phyloP scores from a whole-genome alignment of 2,113 vertebrate species.

The Phaetusa simplex region DNA sequence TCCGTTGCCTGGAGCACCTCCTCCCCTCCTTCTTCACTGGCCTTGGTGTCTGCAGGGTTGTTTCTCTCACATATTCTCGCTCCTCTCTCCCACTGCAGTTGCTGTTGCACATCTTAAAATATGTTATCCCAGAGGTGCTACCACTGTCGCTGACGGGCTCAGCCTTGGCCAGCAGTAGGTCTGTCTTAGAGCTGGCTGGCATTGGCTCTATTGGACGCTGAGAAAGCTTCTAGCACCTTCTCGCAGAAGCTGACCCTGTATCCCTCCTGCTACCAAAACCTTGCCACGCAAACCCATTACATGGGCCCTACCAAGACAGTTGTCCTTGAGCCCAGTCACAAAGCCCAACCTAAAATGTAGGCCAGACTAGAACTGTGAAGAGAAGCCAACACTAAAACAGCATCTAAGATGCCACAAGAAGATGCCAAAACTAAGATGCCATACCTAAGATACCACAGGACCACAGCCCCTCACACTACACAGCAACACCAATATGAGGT shows the following conservation, averaged over 20 bases:
- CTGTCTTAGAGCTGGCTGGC: background rate
- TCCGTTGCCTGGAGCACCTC: background rate
- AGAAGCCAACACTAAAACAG: background rate
- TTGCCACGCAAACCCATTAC: background rate
- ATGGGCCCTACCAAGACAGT: background rate
- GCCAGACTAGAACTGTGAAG: background rate
- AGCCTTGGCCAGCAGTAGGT: background rate
- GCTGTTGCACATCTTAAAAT: background rate
- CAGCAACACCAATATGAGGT: background rate
- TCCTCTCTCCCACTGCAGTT: background rate
- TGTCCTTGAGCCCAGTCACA: background rate
- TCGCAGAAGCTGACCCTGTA: background rate
- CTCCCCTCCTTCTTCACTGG: background rate
- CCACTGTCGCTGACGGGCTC: background rate
- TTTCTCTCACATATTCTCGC: background rate
- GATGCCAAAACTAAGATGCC: background rate
- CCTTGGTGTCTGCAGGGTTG: background rate
- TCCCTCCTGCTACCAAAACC: background rate
- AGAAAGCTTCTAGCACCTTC: background rate
- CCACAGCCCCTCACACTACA: accelerated
- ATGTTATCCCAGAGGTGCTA: background rate
- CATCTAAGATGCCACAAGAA: background rate
- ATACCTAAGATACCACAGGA: background rate
- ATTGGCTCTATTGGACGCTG: background rate
- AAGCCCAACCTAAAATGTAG: background rate